Evolutionary conservation across 1,140 invertebrate genomes (phyloP).

Genomic region (Drosophila baimaii): DNA sequence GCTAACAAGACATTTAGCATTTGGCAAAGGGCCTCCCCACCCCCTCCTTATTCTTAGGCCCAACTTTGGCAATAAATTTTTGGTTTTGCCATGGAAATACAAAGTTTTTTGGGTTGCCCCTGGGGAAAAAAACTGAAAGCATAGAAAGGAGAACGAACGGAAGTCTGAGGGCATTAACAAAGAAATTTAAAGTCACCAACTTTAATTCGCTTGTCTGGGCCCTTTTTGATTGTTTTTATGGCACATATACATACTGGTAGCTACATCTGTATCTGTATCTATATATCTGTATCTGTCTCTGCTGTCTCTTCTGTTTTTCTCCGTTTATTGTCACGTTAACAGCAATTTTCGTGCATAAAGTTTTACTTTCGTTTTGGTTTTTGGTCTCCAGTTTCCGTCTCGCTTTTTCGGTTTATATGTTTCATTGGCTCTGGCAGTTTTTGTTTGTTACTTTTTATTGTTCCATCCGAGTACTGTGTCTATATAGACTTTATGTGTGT

Average conservation of each 20-base stretch:
- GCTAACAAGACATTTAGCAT: constrained; percentile 73
- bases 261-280: constrained; percentile 3
- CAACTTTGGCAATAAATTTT: constrained; percentile 80
- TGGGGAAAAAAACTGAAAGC: constrained; percentile 7
- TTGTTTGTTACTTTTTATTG: constrained; percentile 63
- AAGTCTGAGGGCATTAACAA: constrained; percentile 64
- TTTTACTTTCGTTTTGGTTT: constrained; percentile 61
- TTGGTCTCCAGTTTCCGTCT: constrained; percentile 58
- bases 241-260: neutral
- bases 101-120: constrained; percentile 49
- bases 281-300: constrained; percentile 10
- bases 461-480: constrained; percentile 36
- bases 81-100: constrained; percentile 55
- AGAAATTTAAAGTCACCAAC: constrained; percentile 74
- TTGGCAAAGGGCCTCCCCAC: constrained; percentile 46
- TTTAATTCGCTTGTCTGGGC: constrained; percentile 62
- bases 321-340: constrained; percentile 80
- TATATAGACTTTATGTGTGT: constrained; percentile 17
- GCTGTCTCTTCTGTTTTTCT: constrained; percentile 53
- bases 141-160: constrained; percentile 34
- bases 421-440: constrained; percentile 71
- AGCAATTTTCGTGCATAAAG: constrained; percentile 76
- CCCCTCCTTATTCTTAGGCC: constrained; percentile 32
- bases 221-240: constrained; percentile 66
- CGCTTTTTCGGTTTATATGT: constrained; percentile 40